These are phyloP conservation scores for Emydocephalus ijimae DNA, from an alignment of 2,113 vertebrate species.

Conservation along the genomic window DNA sequence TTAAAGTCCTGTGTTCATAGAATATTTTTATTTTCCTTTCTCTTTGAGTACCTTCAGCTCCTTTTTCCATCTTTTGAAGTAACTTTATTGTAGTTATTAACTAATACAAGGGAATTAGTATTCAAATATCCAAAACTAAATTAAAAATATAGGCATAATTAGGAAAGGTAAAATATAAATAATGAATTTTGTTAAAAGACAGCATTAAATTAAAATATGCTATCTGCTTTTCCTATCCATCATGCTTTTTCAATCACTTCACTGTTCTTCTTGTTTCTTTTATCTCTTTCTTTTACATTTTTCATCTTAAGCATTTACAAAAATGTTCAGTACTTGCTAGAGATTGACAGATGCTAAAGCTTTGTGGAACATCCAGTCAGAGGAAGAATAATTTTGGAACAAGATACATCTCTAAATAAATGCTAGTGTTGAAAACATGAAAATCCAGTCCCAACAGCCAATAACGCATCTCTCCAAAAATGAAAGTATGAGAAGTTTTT, in stretches of 20 bases:
- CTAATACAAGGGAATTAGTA: background rate
- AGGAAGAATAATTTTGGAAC: background rate
- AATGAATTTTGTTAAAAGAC: background rate
- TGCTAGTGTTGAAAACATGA: background rate
- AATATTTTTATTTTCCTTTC: background rate
- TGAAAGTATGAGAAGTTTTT: background rate
- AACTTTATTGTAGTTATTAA: background rate
- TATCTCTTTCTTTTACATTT: background rate
- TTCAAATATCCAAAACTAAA: background rate
- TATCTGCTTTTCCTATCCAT: background rate
- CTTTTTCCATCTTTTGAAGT: background rate
- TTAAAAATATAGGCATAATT: background rate
- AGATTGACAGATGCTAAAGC: background rate
- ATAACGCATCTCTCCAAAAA: background rate
- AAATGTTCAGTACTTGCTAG: background rate
- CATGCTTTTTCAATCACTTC: background rate
- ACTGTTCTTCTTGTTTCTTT: background rate
- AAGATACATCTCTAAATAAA: background rate
- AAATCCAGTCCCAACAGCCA: background rate
- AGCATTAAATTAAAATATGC: background rate
- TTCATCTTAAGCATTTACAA: background rate
- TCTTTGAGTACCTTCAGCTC: background rate
- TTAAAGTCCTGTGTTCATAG: background rate
- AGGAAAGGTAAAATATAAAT: background rate
- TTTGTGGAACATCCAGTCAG: background rate